Percentiles rank a stretch among this genome's conserved stretches.
Evolutionary conservation across 2,888 invertebrate genomes (phyloP).

Genomic region (Serrognathus titanus): DNA sequence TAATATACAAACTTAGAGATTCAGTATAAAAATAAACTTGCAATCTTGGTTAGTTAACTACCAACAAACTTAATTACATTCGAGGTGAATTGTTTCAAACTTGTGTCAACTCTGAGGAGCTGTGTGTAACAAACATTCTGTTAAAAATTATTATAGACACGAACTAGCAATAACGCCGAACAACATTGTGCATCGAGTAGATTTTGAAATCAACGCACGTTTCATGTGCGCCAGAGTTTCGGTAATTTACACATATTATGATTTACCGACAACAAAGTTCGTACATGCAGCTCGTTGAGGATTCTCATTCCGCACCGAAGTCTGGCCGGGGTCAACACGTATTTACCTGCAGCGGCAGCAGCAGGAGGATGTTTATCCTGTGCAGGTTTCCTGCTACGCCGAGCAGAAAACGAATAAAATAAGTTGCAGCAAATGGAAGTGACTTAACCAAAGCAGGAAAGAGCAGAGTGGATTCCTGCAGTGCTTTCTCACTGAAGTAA

Average conservation of each 20-base stretch:
- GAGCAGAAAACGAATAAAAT: conserved; percentile 5
- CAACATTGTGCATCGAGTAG: too few species aligned
- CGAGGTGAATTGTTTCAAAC: too few species aligned
- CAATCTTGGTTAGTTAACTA: too few species aligned
- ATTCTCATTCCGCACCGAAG: too few species aligned
- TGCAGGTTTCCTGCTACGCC: conserved; percentile 3
- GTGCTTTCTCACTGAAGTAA: conserved; percentile 34
- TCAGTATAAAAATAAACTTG: too few species aligned
- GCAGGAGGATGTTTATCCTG: conserved; percentile 3
- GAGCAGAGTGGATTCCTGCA: conserved; percentile 33
- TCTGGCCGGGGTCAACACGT: neutral
- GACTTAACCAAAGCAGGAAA: conserved; percentile 31
- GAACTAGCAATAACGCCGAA: too few species aligned
- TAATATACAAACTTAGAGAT: too few species aligned
- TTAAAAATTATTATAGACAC: too few species aligned
- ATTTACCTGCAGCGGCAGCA: neutral
- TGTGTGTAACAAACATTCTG: too few species aligned
- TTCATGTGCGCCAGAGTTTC: neutral
- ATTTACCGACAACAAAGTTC: conserved; percentile 1
- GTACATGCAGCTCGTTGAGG: neutral
- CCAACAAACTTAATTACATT: too few species aligned
- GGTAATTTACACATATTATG: conserved; percentile 2
- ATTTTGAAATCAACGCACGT: neutral
- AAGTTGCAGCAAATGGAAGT: conserved; percentile 19
- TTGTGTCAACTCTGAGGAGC: too few species aligned